Conservation (phyloP, 2,888 invertebrate species). For the Nysson spinosus region DNA sequence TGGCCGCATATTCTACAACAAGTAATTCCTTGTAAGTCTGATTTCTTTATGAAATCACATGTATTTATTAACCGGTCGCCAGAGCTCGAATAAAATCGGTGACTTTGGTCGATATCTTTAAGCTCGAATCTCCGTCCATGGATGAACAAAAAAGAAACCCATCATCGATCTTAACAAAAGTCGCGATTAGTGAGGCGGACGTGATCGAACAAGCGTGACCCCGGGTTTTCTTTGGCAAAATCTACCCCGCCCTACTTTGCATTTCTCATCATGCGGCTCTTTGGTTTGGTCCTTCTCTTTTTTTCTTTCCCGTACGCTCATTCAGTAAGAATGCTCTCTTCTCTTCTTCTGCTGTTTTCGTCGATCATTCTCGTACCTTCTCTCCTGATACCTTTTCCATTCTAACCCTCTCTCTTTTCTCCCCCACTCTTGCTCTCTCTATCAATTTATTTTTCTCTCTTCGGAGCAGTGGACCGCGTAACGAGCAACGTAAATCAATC, state of each 20-base stretch:
- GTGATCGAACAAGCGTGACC: slow-evolving; percentile 42
- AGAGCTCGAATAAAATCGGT: slow-evolving; percentile 30
- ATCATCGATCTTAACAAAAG: slow-evolving; percentile 49
- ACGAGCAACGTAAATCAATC: slow-evolving; percentile 78
- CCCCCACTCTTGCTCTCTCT: slow-evolving; percentile 49
- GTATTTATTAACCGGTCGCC: neutral
- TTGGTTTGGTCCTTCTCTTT: slow-evolving; percentile 5
- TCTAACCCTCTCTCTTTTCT: slow-evolving; percentile 19
- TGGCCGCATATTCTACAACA: too few relatives aligned
- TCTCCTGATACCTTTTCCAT: neutral
- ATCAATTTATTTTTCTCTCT: slow-evolving; percentile 73
- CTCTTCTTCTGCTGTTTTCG: slow-evolving; percentile 9
- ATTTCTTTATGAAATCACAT: slow-evolving; percentile 26
- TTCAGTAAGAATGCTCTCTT: slow-evolving; percentile 29
- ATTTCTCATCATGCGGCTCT: slow-evolving; percentile 43
- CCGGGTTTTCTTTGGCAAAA: slow-evolving; percentile 33
- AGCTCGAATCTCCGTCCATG: slow-evolving; percentile 7
- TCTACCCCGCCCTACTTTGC: slow-evolving; percentile 43
- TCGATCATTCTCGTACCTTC: slow-evolving; percentile 17
- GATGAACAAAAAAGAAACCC: slow-evolving; percentile 36
- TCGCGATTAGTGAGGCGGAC: slow-evolving; percentile 51
- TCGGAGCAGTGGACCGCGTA: slow-evolving; percentile 76
- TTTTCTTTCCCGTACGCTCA: slow-evolving; percentile 14
- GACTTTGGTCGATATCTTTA: slow-evolving; percentile 30
- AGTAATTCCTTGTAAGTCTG: slow-evolving; percentile 19